These are phyloP conservation scores for Anarrhichthys ocellatus DNA, from an alignment of 2,113 vertebrate species.

Conservation along the genomic window DNA sequence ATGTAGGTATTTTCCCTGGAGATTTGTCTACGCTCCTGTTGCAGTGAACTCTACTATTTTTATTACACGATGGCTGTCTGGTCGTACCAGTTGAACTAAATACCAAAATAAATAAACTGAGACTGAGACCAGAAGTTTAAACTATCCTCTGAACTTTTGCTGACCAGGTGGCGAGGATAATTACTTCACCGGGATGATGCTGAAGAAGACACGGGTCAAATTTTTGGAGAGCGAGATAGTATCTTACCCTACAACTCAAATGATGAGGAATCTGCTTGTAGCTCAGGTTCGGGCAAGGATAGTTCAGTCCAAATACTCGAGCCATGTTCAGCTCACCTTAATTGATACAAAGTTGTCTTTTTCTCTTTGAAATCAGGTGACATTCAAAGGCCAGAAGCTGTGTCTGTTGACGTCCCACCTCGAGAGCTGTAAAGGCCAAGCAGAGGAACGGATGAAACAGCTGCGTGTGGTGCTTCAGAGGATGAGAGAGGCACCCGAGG, in stretches of 20 bases:
- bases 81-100: not conserved
- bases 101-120: not conserved
- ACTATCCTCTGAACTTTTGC: not conserved
- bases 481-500: constrained; percentile 84
- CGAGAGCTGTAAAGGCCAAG: constrained; percentile 91
- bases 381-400: constrained; percentile 85
- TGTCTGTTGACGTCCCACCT: constrained; percentile 96
- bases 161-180: constrained; percentile 86
- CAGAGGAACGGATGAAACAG: constrained; percentile 88
- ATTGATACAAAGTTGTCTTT: not conserved
- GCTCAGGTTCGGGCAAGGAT: constrained; percentile 83
- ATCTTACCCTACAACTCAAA: constrained; percentile 88
- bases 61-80: not conserved
- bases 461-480: constrained; percentile 83
- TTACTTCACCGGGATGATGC: constrained; percentile 93
- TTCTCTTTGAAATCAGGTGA: constrained; percentile 80
- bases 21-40: not conserved
- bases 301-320: not conserved
- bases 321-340: not conserved
- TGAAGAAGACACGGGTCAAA: constrained; percentile 91
- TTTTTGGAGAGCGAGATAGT: constrained; percentile 87
- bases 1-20: constrained; percentile 1
- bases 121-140: not conserved
- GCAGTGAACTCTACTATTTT: not conserved
- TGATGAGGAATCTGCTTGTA: constrained; percentile 95